Conservation (phyloP, 1,140 invertebrate genomes). For the Pantala flavescens region DNA sequence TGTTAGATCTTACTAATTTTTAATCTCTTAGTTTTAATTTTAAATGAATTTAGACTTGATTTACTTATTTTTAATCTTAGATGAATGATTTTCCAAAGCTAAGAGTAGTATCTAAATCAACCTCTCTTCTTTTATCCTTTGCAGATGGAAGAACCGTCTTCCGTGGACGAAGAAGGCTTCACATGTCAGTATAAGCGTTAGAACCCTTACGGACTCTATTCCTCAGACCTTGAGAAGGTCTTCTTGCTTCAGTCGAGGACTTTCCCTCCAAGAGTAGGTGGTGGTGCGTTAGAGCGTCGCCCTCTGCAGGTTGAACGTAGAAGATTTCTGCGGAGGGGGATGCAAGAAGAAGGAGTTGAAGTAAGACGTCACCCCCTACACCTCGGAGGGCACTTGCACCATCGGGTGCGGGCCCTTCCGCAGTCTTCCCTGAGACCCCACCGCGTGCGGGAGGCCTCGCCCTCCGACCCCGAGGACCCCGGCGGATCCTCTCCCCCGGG, state of each 20-base stretch:
- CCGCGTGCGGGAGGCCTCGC: background rate
- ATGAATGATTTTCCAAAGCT: no score
- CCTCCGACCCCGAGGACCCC: background rate
- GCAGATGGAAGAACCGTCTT: background rate
- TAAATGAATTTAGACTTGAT: no score
- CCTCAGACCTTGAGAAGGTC: no score
- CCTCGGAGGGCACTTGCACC: background rate
- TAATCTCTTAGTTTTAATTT: no score
- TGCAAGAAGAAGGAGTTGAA: background rate
- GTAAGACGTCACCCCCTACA: background rate
- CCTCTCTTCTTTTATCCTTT: background rate
- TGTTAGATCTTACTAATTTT: no score
- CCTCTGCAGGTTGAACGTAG: background rate
- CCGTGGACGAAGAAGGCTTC: background rate
- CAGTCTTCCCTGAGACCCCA: background rate
- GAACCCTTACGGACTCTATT: no score
- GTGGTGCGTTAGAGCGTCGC: no score
- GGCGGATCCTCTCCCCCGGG: background rate
- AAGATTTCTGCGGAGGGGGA: background rate
- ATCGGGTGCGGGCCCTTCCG: background rate
- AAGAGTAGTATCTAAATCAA: no score
- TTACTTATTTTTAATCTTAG: no score
- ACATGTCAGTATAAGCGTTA: no score
- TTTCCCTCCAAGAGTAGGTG: no score
- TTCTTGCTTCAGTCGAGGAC: no score